phyloP scores from a whole-genome alignment of 1,140 invertebrate genomes.

The Drosophila chauvacae region DNA sequence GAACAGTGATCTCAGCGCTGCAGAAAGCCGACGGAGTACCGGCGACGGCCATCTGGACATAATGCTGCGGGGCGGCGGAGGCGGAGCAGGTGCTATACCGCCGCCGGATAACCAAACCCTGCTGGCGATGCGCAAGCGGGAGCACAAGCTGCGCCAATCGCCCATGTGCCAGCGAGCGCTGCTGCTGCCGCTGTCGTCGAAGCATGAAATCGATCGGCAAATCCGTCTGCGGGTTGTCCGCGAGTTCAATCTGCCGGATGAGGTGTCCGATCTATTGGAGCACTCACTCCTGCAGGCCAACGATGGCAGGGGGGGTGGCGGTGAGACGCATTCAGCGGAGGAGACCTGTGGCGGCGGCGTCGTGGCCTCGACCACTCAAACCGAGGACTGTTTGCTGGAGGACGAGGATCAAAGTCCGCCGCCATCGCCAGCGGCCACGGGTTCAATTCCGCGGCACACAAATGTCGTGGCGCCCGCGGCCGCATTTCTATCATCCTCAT shows the following conservation, averaged over 20 bases:
- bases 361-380: constrained; percentile 33
- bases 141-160: constrained; percentile 92
- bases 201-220: constrained; percentile 90
- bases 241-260: constrained; percentile 97
- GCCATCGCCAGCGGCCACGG: constrained; percentile 73
- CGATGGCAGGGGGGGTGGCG: constrained; percentile 14
- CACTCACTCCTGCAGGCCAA: constrained; percentile 70
- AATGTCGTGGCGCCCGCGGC: constrained; percentile 22
- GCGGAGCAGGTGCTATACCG: constrained; percentile 86
- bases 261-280: constrained; percentile 93
- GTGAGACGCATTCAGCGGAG: constrained; percentile 23
- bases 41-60: constrained; percentile 88
- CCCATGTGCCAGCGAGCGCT: constrained; percentile 92
- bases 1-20: constrained; percentile 85
- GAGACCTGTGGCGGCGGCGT: constrained; percentile 26
- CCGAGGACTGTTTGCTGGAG: constrained; percentile 55
- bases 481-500: constrained; percentile 52
- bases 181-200: constrained; percentile 90
- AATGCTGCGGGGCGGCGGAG: constrained; percentile 84
- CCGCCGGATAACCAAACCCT: constrained; percentile 91
- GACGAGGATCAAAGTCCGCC: constrained; percentile 77
- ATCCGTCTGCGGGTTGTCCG: constrained; percentile 95
- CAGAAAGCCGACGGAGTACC: constrained; percentile 85
- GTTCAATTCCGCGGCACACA: constrained; percentile 55
- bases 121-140: constrained; percentile 93